Percentiles rank a stretch among this genome's conserved stretches.
phyloP scores from a whole-genome alignment of 2,888 invertebrate species.

The Maniola hyperantus region DNA sequence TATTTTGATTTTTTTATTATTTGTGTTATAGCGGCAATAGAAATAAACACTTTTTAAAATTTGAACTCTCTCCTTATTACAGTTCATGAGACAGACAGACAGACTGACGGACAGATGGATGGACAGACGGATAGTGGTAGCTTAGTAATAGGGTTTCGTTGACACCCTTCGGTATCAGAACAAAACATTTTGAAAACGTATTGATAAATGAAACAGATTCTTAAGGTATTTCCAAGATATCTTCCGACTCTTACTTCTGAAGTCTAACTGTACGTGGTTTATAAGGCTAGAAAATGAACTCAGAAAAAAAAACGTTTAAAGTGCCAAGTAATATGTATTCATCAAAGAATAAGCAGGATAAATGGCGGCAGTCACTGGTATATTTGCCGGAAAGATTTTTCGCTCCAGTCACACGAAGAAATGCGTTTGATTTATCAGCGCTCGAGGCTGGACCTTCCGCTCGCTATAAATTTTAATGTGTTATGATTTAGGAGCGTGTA shows the following conservation, averaged over 20 bases:
- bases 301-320: constrained; percentile 26
- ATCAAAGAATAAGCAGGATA: constrained; percentile 51
- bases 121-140: too few species aligned
- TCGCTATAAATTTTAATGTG: constrained; percentile 81
- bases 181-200: too few species aligned
- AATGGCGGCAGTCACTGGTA: constrained; percentile 60
- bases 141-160: too few species aligned
- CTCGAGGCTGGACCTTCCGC: constrained; percentile 80
- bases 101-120: too few species aligned
- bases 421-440: constrained; percentile 80
- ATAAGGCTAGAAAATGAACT: neutral
- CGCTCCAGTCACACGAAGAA: constrained; percentile 75
- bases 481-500: constrained; percentile 79
- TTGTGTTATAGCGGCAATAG: too few species aligned
- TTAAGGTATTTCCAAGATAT: too few species aligned
- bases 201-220: too few species aligned
- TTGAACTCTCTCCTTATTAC: too few species aligned
- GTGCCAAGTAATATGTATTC: constrained; percentile 40
- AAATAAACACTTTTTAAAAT: too few species aligned
- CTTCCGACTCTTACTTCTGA: neutral
- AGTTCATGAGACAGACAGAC: too few species aligned
- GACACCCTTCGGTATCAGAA: too few species aligned
- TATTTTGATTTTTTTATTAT: too few species aligned
- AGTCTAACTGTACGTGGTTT: neutral
- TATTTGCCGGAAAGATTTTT: constrained; percentile 76